phyloP scores from a whole-genome alignment of 2,888 invertebrate genomes.

The Trachelus iudaicus region DNA sequence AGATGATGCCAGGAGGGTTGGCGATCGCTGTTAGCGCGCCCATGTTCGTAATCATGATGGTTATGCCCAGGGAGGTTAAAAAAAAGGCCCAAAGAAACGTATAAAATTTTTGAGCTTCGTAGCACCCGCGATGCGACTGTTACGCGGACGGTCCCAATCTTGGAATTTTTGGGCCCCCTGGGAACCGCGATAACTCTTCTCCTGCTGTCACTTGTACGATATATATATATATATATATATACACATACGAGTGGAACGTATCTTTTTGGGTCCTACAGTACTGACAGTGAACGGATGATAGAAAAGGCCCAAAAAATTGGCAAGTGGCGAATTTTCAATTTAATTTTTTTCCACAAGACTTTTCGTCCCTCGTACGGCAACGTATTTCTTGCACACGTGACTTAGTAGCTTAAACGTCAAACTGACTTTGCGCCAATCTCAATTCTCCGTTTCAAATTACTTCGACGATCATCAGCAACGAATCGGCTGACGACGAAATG shows the following conservation, averaged over 20 bases:
- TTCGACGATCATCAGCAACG: background rate
- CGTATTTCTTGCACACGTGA: background rate
- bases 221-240: too few species aligned
- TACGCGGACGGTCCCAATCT: background rate
- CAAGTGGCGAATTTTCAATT: too few species aligned
- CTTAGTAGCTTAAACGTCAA: background rate
- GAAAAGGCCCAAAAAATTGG: too few species aligned
- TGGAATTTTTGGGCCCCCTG: background rate
- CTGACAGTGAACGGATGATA: background rate
- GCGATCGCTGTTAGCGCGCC: conserved; percentile 1
- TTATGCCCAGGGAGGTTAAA: background rate
- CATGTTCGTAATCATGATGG: background rate
- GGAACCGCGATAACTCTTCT: background rate
- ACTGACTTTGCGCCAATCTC: background rate
- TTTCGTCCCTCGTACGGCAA: too few species aligned
- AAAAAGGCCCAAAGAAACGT: conserved; percentile 28
- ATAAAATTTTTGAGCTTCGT: background rate
- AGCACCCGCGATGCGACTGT: background rate
- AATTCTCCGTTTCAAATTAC: background rate
- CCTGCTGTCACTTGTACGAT: background rate
- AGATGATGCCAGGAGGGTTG: background rate
- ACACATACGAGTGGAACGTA: background rate
- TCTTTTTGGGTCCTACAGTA: background rate
- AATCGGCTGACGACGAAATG: background rate
- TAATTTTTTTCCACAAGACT: too few species aligned